phyloP scores from a whole-genome alignment of 2,888 invertebrate species.

The Seladonia tumulorum region DNA sequence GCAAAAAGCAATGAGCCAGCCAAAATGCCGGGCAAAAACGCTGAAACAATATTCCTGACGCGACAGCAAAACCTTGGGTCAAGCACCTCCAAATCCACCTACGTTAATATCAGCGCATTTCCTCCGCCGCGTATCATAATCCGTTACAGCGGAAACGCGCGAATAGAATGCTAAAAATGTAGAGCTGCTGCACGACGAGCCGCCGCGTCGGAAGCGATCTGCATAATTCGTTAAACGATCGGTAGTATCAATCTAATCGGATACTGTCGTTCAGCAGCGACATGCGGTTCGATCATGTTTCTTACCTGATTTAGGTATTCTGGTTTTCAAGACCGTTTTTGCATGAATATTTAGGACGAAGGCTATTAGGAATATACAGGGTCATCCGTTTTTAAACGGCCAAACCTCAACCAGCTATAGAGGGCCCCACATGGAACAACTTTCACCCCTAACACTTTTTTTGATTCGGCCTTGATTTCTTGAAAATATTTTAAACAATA shows the following conservation, averaged over 20 bases:
- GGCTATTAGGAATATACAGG: not conserved
- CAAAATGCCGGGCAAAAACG: not conserved
- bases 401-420: too few relatives aligned
- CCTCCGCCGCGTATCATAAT: constrained; percentile 27
- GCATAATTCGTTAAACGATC: constrained; percentile 42
- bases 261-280: not conserved
- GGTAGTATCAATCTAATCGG: constrained; percentile 33
- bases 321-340: not conserved
- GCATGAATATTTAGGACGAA: not conserved
- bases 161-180: constrained; percentile 53
- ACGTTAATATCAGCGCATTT: not conserved
- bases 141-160: constrained; percentile 24
- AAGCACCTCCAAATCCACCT: not conserved
- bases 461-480: too few relatives aligned
- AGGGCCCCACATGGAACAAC: too few relatives aligned
- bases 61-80: not conserved
- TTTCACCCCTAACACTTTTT: too few relatives aligned
- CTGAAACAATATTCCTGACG: not conserved
- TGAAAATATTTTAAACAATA: too few relatives aligned
- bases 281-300: not conserved
- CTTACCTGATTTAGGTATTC: not conserved
- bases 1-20: not conserved
- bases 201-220: constrained; percentile 27
- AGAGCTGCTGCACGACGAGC: constrained; percentile 35
- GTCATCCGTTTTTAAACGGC: too few relatives aligned